phyloP scores from a whole-genome alignment of 1,140 invertebrate species.

The Drusus annulatus region DNA sequence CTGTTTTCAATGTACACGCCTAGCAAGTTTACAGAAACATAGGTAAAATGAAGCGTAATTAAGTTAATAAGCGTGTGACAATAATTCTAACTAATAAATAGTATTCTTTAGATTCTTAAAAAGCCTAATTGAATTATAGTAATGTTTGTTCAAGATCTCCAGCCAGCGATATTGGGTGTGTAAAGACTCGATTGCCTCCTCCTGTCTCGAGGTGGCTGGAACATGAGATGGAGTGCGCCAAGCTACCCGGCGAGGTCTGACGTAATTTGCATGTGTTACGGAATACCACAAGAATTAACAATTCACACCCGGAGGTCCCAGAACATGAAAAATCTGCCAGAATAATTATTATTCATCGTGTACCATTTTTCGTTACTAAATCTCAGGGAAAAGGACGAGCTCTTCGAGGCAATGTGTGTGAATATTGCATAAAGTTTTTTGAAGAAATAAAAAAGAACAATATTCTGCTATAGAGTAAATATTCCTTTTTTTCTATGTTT shows the following conservation, averaged over 20 bases:
- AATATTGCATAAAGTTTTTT: conserved; percentile 14
- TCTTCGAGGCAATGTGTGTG: neutral
- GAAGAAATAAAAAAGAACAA: conserved; percentile 2
- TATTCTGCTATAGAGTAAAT: neutral
- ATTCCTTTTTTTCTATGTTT: neutral
- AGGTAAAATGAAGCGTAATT: too few relatives aligned
- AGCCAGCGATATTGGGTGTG: neutral
- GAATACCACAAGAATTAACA: neutral
- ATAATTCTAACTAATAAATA: too few relatives aligned
- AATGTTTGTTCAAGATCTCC: neutral
- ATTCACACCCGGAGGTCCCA: neutral
- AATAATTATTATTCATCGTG: conserved; percentile 16
- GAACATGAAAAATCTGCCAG: neutral
- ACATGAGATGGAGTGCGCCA: neutral
- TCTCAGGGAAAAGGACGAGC: neutral
- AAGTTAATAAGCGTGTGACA: too few relatives aligned
- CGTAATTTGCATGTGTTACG: neutral
- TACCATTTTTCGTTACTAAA: neutral
- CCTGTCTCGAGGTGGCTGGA: neutral
- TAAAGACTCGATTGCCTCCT: neutral
- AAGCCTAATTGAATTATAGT: neutral
- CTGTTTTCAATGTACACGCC: too few relatives aligned
- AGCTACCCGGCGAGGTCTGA: neutral
- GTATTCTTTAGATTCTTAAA: too few relatives aligned
- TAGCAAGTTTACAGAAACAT: too few relatives aligned